A percentile compares a stretch with the other conserved stretches of the same genome.
Conservation (phyloP, 2,113 vertebrate genomes). For the Felis chaus region DNA sequence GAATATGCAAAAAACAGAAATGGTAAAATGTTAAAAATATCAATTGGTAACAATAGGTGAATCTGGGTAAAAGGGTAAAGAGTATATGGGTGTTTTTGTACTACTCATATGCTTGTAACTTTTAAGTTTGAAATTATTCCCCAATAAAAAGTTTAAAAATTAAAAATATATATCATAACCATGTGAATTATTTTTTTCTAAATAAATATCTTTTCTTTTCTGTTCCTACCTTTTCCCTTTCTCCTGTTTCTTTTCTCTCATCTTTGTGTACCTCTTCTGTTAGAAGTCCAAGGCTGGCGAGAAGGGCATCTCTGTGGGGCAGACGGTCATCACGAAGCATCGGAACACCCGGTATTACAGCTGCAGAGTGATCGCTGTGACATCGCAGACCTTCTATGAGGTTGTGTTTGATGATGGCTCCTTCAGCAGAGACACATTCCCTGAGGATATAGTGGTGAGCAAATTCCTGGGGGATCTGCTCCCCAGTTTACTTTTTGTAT, state of each 20-base stretch:
- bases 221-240: background rate
- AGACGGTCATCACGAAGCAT: slow-evolving; percentile 96
- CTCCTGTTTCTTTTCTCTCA: background rate
- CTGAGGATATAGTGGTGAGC: slow-evolving; percentile 98
- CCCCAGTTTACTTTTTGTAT: background rate
- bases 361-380: slow-evolving; percentile 91
- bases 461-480: background rate
- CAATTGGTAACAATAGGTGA: background rate
- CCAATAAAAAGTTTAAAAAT: background rate
- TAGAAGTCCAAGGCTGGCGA: slow-evolving; percentile 89
- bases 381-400: slow-evolving; percentile 96
- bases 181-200: background rate
- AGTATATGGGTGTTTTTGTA: background rate
- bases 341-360: slow-evolving; percentile 97
- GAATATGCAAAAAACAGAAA: background rate
- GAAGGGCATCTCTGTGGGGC: slow-evolving; percentile 90
- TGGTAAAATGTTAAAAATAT: background rate
- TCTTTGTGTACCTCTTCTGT: background rate
- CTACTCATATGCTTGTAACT: background rate
- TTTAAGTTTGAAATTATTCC: slow-evolving; percentile 31
- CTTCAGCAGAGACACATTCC: slow-evolving; percentile 96
- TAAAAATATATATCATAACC: background rate
- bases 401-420: slow-evolving; percentile 97
- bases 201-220: slow-evolving; percentile 44
- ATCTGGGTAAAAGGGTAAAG: background rate